These are phyloP conservation scores for Ptilonorhynchus violaceus DNA, from an alignment of 2,113 vertebrate genomes.

Conservation along the genomic window DNA sequence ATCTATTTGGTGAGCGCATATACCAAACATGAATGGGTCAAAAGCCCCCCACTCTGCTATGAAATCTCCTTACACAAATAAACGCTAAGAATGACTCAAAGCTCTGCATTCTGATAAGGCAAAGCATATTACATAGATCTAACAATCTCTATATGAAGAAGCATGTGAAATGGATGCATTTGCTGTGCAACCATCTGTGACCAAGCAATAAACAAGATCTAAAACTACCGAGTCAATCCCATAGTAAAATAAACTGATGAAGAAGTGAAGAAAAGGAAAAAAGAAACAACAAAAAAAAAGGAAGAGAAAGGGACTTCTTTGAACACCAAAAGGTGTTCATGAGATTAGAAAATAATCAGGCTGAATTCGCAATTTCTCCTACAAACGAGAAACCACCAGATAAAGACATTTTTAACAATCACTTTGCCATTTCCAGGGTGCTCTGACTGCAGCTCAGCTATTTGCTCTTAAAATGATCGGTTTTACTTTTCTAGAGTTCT, in stretches of 20 bases:
- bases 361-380: neutral
- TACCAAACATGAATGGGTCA: neutral
- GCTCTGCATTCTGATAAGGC: neutral
- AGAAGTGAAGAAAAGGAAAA: neutral
- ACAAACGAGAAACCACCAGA: neutral
- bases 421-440: neutral
- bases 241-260: neutral
- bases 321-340: neutral
- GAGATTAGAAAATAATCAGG: neutral
- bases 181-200: conserved; percentile 5
- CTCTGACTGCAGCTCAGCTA: neutral
- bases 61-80: neutral
- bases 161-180: neutral
- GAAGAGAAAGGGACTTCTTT: neutral
- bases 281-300: neutral
- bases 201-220: neutral
- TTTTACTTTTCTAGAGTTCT: conserved; percentile 43
- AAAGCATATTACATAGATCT: neutral
- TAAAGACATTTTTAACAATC: neutral
- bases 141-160: neutral
- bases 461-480: neutral
- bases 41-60: neutral
- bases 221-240: neutral
- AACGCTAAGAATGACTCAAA: neutral
- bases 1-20: neutral